Conservation (phyloP, 1,140 invertebrate genomes). For the Psilanteris sp. region DNA sequence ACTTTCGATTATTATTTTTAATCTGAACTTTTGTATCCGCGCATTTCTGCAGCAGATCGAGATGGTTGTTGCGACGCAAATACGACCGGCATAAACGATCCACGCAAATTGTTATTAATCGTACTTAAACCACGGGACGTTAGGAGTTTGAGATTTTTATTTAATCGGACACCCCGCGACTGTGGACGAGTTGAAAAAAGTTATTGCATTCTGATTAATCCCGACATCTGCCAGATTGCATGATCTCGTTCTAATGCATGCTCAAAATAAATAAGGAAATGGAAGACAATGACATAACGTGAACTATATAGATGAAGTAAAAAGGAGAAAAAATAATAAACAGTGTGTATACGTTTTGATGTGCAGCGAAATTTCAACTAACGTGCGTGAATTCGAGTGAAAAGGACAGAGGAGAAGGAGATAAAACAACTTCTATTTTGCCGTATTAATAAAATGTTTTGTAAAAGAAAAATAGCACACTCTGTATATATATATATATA, state of each 20-base stretch:
- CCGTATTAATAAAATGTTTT: constrained; percentile 42
- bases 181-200: constrained; percentile 13
- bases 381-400: constrained; percentile 26
- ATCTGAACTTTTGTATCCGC: too few relatives aligned
- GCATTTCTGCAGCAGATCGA: too few relatives aligned
- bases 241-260: constrained; percentile 3
- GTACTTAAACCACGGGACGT: too few relatives aligned
- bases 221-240: constrained; percentile 19
- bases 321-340: not conserved
- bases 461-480: constrained; percentile 20
- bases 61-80: too few relatives aligned
- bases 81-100: too few relatives aligned
- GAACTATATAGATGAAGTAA: not conserved
- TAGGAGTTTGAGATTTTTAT: constrained; percentile 5
- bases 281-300: too few relatives aligned
- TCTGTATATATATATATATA: constrained; percentile 19
- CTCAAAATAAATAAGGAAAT: not conserved
- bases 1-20: too few relatives aligned
- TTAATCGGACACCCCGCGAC: not conserved
- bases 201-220: constrained; percentile 29
- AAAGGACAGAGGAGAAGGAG: not conserved
- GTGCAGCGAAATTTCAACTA: constrained; percentile 30
- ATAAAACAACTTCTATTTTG: constrained; percentile 17
- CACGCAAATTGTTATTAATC: too few relatives aligned
- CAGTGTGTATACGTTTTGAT: constrained; percentile 3